Percentiles rank a stretch among this genome's conserved stretches.
Evolutionary conservation across 1,140 invertebrate species (phyloP).

Genomic region (Aphidius gifuensis): DNA sequence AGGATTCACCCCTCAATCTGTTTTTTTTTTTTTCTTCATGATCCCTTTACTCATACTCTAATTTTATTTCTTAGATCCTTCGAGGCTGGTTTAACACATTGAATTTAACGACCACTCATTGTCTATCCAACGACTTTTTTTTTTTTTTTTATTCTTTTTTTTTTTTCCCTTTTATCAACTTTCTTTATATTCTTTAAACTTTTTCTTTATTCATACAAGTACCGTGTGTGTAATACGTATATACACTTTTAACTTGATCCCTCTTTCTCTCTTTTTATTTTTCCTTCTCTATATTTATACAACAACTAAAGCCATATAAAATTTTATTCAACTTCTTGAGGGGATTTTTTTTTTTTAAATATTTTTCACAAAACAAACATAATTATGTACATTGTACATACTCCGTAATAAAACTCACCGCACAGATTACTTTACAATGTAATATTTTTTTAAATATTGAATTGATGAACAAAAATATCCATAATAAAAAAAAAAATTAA

Average conservation of each 20-base stretch:
- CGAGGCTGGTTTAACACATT: background rate
- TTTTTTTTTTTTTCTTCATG: slow-evolving; percentile 1
- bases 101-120: slow-evolving; percentile 14
- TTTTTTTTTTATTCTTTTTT: background rate
- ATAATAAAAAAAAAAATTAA: too few relatives aligned
- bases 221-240: background rate
- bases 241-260: background rate
- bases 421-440: too few relatives aligned
- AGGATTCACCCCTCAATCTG: slow-evolving; percentile 15
- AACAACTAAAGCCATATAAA: too few relatives aligned
- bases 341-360: too few relatives aligned
- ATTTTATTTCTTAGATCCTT: slow-evolving; percentile 2
- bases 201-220: background rate
- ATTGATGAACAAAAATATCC: too few relatives aligned
- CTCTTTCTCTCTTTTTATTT: too few relatives aligned
- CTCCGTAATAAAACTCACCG: too few relatives aligned
- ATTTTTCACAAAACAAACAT: too few relatives aligned
- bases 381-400: too few relatives aligned
- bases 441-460: too few relatives aligned
- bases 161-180: slow-evolving; percentile 1
- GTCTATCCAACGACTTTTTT: slow-evolving; percentile 10
- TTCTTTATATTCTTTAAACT: background rate
- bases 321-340: too few relatives aligned
- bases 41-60: background rate
- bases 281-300: too few relatives aligned